phyloP scores from a whole-genome alignment of 2,797 vertebrate species.

The Leptodactylus fallax region DNA sequence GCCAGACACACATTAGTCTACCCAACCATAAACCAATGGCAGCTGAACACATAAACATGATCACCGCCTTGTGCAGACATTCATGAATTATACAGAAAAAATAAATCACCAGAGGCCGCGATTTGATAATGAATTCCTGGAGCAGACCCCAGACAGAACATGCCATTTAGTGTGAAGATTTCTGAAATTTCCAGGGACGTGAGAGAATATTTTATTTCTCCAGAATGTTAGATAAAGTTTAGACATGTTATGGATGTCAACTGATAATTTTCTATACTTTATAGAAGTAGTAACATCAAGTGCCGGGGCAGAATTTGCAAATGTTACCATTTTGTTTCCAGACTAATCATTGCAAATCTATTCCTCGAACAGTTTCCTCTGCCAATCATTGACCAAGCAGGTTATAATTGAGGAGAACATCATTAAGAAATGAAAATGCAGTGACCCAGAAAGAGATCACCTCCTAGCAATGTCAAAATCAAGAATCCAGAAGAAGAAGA shows the following conservation, averaged over 20 bases:
- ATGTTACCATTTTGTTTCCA: neutral
- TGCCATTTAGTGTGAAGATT: neutral
- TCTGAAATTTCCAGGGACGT: neutral
- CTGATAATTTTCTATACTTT: neutral
- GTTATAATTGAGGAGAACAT: neutral
- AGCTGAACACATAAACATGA: neutral
- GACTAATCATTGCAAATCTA: neutral
- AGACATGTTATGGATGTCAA: neutral
- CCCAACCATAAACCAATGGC: neutral
- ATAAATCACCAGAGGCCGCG: constrained; percentile 5
- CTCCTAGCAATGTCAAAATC: neutral
- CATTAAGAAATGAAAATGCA: constrained; percentile 33
- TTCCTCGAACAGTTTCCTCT: neutral
- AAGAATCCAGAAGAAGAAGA: neutral
- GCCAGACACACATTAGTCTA: constrained; percentile 9
- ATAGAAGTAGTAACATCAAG: neutral
- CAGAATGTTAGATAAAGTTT: neutral
- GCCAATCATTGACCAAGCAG: constrained; percentile 35
- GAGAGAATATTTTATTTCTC: neutral
- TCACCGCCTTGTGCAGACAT: neutral
- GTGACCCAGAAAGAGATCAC: neutral
- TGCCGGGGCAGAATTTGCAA: neutral
- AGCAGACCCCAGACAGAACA: constrained; percentile 5
- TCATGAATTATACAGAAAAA: constrained; percentile 51
- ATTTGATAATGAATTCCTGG: constrained; percentile 39